These are phyloP conservation scores for Colletes latitarsis DNA, from an alignment of 1,140 invertebrate genomes.

Conservation along the genomic window DNA sequence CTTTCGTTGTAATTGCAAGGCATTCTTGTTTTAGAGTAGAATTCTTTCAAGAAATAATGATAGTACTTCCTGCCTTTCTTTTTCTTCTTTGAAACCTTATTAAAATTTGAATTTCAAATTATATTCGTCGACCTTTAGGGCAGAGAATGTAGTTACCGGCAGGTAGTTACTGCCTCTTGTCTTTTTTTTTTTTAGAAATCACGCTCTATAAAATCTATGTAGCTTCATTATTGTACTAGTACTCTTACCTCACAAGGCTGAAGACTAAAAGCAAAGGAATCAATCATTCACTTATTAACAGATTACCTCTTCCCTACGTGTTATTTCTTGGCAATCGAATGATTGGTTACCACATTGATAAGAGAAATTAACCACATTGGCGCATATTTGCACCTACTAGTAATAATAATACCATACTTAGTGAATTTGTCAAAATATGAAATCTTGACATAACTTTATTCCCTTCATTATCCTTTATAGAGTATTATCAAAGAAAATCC, in stretches of 20 bases:
- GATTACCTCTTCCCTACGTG: too few species aligned
- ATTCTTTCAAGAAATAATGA: slow-evolving; percentile 26
- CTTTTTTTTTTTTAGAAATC: slow-evolving; percentile 34
- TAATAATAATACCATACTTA: too few species aligned
- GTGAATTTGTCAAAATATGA: too few species aligned
- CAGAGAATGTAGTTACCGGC: slow-evolving; percentile 7
- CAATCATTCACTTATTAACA: too few species aligned
- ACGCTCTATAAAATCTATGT: neutral
- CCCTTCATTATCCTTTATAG: too few species aligned
- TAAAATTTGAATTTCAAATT: slow-evolving; percentile 45
- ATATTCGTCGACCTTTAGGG: slow-evolving; percentile 9
- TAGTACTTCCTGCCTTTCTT: neutral
- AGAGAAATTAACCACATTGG: too few species aligned
- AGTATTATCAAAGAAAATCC: too few species aligned
- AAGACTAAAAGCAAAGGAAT: neutral
- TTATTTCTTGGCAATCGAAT: too few species aligned
- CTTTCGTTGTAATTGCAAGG: neutral
- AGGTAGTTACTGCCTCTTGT: slow-evolving; percentile 8
- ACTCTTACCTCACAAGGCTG: neutral
- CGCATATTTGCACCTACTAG: too few species aligned
- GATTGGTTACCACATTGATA: too few species aligned
- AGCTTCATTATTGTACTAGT: slow-evolving; percentile 14
- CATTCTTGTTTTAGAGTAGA: neutral
- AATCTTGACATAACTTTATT: too few species aligned
- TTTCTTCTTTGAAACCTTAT: slow-evolving; percentile 1